phyloP scores from a whole-genome alignment of 2,113 vertebrate genomes.

The Phycodurus eques region DNA sequence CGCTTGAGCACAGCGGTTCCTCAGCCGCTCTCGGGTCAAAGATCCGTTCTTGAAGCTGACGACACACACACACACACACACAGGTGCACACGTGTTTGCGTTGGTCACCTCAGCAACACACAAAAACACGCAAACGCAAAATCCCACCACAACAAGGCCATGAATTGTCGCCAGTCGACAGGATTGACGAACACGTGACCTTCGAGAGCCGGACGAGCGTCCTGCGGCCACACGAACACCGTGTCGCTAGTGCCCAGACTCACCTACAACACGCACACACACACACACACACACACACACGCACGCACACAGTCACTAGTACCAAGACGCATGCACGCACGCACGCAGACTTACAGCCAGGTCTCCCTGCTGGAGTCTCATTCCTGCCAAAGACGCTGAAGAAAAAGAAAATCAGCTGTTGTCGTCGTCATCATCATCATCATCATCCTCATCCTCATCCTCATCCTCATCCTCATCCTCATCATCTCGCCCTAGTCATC shows the following conservation, averaged over 20 bases:
- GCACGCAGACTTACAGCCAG: conserved; percentile 80
- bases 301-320: conserved; percentile 34
- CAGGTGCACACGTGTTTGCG: conserved; percentile 6
- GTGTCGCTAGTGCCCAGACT: conserved; percentile 93
- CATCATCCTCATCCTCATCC: too few species aligned
- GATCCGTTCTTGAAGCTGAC: conserved; percentile 96
- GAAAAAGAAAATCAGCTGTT: not conserved
- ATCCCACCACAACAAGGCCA: conserved; percentile 90
- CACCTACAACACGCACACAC: conserved; percentile 40
- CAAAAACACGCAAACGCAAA: not conserved
- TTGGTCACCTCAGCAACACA: not conserved
- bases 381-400: conserved; percentile 90
- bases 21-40: conserved; percentile 86
- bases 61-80: conserved; percentile 17
- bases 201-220: conserved; percentile 82
- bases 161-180: conserved; percentile 77
- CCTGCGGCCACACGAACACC: conserved; percentile 87
- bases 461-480: too few species aligned
- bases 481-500: too few species aligned
- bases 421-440: not conserved
- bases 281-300: conserved; percentile 35
- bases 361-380: conserved; percentile 89
- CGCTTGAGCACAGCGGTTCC: conserved; percentile 77
- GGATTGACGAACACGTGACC: conserved; percentile 90
- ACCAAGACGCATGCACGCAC: conserved; percentile 3